Conservation (phyloP, 2,888 invertebrate species). For the Cantharis rufa region DNA sequence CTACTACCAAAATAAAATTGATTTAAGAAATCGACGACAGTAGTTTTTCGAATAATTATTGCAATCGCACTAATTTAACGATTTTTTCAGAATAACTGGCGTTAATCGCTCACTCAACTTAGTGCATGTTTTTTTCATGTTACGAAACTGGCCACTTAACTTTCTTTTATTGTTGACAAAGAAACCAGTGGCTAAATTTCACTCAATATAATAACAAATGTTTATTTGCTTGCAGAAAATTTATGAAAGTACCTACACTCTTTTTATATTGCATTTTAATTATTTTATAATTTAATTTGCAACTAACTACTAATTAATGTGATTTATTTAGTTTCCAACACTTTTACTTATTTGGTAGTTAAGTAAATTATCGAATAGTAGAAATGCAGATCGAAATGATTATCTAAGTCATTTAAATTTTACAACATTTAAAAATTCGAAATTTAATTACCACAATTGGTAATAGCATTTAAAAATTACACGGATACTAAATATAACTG, state of each 20-base stretch:
- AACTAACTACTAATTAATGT: neutral
- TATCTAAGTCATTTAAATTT: neutral
- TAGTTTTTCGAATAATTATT: neutral
- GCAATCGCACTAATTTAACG: neutral
- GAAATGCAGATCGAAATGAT: neutral
- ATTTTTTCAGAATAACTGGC: neutral
- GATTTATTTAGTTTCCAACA: neutral
- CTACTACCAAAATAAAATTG: neutral
- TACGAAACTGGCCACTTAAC: slow-evolving; percentile 19
- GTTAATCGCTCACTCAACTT: neutral
- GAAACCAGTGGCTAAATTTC: slow-evolving; percentile 17
- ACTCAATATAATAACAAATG: slow-evolving; percentile 13
- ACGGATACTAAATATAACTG: neutral
- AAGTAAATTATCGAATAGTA: neutral
- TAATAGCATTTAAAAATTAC: neutral
- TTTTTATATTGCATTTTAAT: slow-evolving; percentile 9
- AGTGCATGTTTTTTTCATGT: neutral
- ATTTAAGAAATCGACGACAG: neutral
- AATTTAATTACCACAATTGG: neutral
- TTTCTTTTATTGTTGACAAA: slow-evolving; percentile 23
- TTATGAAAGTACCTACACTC: slow-evolving; percentile 17
- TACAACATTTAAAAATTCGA: neutral
- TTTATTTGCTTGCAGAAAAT: slow-evolving; percentile 9
- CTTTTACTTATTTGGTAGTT: neutral
- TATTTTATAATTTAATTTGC: neutral